phyloP scores from a whole-genome alignment of 1,140 invertebrate species.

The Hyles vespertilio region DNA sequence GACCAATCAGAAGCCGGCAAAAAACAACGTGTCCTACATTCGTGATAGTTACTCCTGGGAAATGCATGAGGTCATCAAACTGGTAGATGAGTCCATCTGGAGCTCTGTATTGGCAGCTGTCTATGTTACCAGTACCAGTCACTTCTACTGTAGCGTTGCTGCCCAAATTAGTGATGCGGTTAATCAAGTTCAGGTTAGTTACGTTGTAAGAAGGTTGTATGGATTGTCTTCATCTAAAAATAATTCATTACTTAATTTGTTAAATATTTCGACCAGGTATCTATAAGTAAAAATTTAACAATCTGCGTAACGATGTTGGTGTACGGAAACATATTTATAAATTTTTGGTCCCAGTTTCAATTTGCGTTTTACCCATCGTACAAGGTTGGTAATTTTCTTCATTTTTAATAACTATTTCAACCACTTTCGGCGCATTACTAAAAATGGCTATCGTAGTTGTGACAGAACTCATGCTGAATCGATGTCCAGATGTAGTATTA shows the following conservation, averaged over 20 bases:
- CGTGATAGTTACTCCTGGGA: slow-evolving; percentile 9
- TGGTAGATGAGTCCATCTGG: slow-evolving; percentile 14
- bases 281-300: not conserved
- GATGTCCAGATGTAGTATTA: too few species aligned
- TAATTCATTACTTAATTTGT: not conserved
- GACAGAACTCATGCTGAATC: too few species aligned
- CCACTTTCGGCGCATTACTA: too few species aligned
- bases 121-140: slow-evolving; percentile 10
- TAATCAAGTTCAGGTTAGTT: slow-evolving; percentile 12
- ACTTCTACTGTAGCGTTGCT: slow-evolving; percentile 12
- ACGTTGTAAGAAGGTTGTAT: slow-evolving; percentile 29
- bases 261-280: not conserved
- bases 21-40: not conserved
- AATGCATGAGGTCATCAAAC: not conserved
- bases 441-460: too few species aligned
- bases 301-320: not conserved
- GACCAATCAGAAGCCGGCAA: slow-evolving; percentile 16
- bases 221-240: slow-evolving; percentile 27
- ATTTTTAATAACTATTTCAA: too few species aligned
- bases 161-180: slow-evolving; percentile 17
- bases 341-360: too few species aligned
- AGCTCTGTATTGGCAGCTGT: slow-evolving; percentile 16
- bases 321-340: too few species aligned
- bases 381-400: too few species aligned
- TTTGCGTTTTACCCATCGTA: too few species aligned